Conservation (phyloP, 1,140 invertebrate species). For the Rhynchophorus ferrugineus region DNA sequence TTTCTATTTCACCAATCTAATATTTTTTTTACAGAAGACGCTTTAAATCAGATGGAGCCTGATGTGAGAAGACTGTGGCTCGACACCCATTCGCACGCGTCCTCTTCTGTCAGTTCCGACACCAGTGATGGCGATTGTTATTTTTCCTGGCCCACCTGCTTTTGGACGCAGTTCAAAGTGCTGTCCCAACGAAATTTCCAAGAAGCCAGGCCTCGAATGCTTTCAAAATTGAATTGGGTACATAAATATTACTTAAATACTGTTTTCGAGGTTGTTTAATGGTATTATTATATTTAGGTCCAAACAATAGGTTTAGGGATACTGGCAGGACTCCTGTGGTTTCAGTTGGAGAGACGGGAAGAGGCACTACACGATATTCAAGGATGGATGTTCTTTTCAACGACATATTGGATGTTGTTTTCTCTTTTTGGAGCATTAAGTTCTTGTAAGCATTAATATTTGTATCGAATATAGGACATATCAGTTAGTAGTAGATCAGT, state of each 20-base stretch:
- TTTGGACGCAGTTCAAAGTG: conserved; percentile 73
- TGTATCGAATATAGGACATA: too few relatives aligned
- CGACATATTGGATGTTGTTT: conserved; percentile 82
- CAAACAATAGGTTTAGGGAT: conserved; percentile 66
- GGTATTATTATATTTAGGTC: conserved; percentile 37
- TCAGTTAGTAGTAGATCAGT: too few relatives aligned
- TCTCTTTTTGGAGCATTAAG: conserved; percentile 73
- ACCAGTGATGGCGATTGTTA: conserved; percentile 39
- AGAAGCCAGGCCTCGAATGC: conserved; percentile 68
- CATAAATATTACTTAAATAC: background rate
- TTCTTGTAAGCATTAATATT: conserved; percentile 45
- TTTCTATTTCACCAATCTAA: background rate
- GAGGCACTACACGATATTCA: conserved; percentile 70
- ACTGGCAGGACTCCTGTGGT: conserved; percentile 73
- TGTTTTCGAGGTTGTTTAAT: too few relatives aligned
- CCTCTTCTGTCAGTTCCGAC: conserved; percentile 55
- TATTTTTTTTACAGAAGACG: conserved; percentile 19
- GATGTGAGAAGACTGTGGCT: conserved; percentile 66
- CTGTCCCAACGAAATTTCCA: conserved; percentile 73
- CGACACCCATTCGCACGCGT: conserved; percentile 65
- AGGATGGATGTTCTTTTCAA: conserved; percentile 83
- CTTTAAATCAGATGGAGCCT: conserved; percentile 47
- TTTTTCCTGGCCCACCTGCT: conserved; percentile 70
- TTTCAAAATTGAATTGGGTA: conserved; percentile 71
- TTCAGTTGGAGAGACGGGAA: conserved; percentile 66